Evolutionary conservation across 2,888 invertebrate genomes (phyloP), one percentile per base, ranked within the genome.

Genomic region (Chloroclysta siterata): DNA sequence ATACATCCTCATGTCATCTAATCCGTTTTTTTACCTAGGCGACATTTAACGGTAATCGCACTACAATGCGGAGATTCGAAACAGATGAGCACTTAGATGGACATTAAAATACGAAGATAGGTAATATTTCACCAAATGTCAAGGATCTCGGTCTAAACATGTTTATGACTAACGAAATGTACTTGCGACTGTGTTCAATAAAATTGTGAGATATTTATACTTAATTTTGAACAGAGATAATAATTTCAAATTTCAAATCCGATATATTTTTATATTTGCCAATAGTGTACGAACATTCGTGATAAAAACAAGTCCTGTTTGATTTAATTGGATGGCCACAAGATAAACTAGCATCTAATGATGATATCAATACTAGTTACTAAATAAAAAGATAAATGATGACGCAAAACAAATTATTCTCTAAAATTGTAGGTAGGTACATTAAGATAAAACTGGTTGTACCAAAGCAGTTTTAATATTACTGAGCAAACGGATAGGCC

Each of bases 121-220:
- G 64, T 65, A 65, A 68, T 72, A 70, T 68, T 69, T 70, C 51
- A 73, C 59, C 53, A 70, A 73, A 73, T 73, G 73, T 71, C 73
- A 73, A 73, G 71, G 73, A 71, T 70, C 60, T 62, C 51, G 36
- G 63, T 60, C 60, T 58, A 66, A 70, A 70, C 67, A 63, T 65
- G 66, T 66, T 59, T 65, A 64, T 73, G 71, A 73, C 69, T 73
- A 69, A 71, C 63, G 55, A 53, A 48, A 53, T 17, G 60, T 56
- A 66, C 66, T 64, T 65, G 65, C 65, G 44, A 54, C 48, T 44
- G 22, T 60, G 69, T 58, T 54, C 47, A 65, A 63, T 63, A 59
- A 67, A 53, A 64, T 60, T 60, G 14, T 47, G 51, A 56, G 15
- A 33, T 29, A 17, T 61, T 70, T 66, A 65, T 66, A 60, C 65